phyloP scores from a whole-genome alignment of 1,140 invertebrate genomes.

The Cyphomyrmex costatus region DNA sequence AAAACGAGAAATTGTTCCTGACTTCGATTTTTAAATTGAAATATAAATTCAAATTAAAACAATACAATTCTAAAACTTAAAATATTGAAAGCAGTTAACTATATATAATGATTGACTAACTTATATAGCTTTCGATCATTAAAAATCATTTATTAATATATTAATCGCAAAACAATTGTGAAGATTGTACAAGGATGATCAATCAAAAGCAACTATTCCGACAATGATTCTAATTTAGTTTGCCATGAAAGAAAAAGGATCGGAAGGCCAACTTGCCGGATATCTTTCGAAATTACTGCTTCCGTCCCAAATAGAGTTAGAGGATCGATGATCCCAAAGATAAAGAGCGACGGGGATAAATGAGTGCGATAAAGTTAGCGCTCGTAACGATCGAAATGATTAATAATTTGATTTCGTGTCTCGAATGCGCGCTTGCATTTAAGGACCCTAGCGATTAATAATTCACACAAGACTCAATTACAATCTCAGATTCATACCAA shows the following conservation, averaged over 20 bases:
- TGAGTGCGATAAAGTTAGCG: conserved; percentile 52
- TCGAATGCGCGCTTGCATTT: neutral
- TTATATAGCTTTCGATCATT: neutral
- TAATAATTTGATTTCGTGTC: conserved; percentile 32
- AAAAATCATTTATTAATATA: neutral
- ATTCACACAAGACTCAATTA: neutral
- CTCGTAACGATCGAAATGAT: conserved; percentile 39
- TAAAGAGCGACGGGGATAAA: conserved; percentile 54
- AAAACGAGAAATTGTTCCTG: neutral
- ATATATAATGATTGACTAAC: no score
- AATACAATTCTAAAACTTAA: neutral
- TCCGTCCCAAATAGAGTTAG: conserved; percentile 52
- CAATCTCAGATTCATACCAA: neutral
- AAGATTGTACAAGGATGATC: neutral
- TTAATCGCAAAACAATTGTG: neutral
- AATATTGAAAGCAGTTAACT: no score
- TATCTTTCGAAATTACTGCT: conserved; percentile 59
- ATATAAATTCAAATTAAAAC: neutral
- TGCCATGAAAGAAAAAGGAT: conserved; percentile 26
- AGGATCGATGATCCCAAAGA: conserved; percentile 49
- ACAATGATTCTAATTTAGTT: conserved; percentile 58
- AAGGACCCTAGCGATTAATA: neutral
- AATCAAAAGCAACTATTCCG: conserved; percentile 9
- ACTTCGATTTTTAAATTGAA: neutral
- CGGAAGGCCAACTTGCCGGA: conserved; percentile 11